Base-by-base conservation (phyloP, 1,140 invertebrate species). In the Bombus terrestris region DNA sequence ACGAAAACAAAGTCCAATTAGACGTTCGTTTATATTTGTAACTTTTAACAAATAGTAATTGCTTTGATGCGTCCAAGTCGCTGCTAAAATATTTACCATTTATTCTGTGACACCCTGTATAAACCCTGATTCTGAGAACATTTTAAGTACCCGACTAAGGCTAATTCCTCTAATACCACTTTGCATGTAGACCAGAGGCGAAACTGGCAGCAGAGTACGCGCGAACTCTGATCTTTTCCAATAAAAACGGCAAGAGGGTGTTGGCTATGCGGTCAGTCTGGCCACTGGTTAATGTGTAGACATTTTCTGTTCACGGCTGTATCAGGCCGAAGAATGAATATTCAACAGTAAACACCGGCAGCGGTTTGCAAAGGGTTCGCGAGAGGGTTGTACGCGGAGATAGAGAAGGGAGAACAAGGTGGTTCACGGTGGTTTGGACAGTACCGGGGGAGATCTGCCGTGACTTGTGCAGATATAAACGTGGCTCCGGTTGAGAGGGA, bases 341-440 rank as follows among this genome's bases (percentile, higher is more conserved):
- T 91, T 91, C 91, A 91, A 90, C 88, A 83, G 91, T 91, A 91
- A 91, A 91, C 91, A 91, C 69, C 64, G 75, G 82, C 79, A 73
- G 83, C 72, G 75, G 84, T 87, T 89, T 83, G 79, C 73, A 69
- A 86, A 89, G 86, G 90, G 83, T 85, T 68, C 76, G 82, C 62
- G 62, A 32, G 78, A 88, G 86, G 82, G 86, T 66, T 78, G 88
- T 59, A 68, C 41, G 71, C 66, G 59, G 79, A 78, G 80, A 82
- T 85, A 86, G 77, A 84, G 73, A 66, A 83, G 59, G 78, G 79
- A 72, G 43, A 79, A 62, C 59, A 88, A 83, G 88, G 72, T 79
- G 75, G 82, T 69, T 59, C 66, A 64, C 66, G 47, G 84, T 66
- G 79, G 77, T 75, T 74, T 32, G 64, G 43, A 28, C 66, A 64